Conservation (phyloP, 1,140 invertebrate species). For the Eriosoma lanigerum region DNA sequence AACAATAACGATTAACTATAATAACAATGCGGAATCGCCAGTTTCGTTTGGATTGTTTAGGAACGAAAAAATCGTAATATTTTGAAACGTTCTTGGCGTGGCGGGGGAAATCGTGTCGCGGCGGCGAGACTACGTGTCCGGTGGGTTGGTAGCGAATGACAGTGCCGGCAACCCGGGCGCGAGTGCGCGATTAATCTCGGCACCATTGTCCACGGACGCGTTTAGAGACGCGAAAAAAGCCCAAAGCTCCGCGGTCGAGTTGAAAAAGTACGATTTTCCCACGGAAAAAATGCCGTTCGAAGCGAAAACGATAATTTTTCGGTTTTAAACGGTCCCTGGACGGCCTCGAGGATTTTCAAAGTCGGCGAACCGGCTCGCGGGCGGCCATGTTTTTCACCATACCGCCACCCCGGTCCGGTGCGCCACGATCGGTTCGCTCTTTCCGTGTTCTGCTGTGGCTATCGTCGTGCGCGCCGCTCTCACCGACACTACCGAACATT, state of each 20-base stretch:
- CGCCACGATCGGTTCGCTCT: neutral
- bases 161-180: neutral
- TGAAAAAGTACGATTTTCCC: neutral
- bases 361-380: neutral
- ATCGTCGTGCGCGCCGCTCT: neutral
- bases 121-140: neutral
- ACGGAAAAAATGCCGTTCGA: neutral
- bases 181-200: neutral
- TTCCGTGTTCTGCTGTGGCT: neutral
- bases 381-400: conserved; percentile 19
- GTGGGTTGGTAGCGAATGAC: conserved; percentile 1
- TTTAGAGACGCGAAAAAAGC: neutral
- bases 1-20: too few species aligned
- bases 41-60: too few species aligned
- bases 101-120: too few species aligned
- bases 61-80: too few species aligned
- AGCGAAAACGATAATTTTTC: neutral
- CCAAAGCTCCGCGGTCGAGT: neutral
- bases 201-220: neutral
- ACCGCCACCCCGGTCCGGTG: neutral
- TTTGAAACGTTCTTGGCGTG: too few species aligned
- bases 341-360: neutral
- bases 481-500: neutral
- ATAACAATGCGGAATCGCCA: too few species aligned
- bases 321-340: neutral